Conservation (phyloP, 2,113 vertebrate species). For the Peromyscus maniculatus region DNA sequence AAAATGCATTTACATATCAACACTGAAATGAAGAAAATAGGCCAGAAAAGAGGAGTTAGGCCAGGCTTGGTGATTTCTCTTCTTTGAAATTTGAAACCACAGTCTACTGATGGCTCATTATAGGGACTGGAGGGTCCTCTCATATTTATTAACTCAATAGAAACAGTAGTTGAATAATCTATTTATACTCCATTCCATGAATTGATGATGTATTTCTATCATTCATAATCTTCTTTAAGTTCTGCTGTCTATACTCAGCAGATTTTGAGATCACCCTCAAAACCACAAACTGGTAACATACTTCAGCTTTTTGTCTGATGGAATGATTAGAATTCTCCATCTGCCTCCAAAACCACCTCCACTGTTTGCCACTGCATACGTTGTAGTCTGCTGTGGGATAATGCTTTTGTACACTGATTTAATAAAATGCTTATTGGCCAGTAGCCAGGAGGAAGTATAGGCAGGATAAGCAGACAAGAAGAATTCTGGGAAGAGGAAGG, state of each 20-base stretch:
- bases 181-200: background rate
- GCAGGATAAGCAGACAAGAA: no score
- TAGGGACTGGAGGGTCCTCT: accelerated
- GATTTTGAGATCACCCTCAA: background rate
- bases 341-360: background rate
- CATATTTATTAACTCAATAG: background rate
- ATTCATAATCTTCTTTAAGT: background rate
- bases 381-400: background rate
- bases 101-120: background rate
- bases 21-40: background rate
- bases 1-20: background rate
- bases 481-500: no score
- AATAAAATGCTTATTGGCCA: no score
- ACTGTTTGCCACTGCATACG: background rate
- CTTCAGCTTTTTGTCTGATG: background rate
- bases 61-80: background rate
- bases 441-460: no score
- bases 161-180: background rate
- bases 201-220: background rate
- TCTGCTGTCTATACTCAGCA: background rate
- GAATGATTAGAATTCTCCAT: background rate
- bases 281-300: background rate
- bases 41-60: background rate
- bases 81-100: background rate
- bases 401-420: no score